phyloP scores from a whole-genome alignment of 2,797 vertebrate species.

The Hipposideros larvatus region DNA sequence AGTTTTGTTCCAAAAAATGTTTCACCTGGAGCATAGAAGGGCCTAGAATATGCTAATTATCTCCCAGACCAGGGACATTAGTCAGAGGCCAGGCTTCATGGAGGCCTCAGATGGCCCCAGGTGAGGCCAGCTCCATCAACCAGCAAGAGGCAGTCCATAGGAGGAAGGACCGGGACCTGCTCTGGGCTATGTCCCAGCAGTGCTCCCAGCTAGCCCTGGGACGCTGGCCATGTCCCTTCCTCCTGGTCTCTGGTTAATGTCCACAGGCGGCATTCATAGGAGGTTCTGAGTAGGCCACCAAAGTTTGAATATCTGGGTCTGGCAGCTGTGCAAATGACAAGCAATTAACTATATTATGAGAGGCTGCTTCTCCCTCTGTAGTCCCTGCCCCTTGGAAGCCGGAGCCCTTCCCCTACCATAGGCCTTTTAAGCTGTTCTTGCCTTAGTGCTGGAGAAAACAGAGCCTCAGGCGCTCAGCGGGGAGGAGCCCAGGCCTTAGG shows the following conservation, averaged over 20 bases:
- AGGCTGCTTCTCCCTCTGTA: neutral
- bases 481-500: neutral
- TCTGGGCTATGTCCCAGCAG: neutral
- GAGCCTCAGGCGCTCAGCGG: neutral
- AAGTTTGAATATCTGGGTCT: neutral
- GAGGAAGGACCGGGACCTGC: neutral
- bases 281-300: neutral
- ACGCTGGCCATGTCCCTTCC: neutral
- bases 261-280: neutral
- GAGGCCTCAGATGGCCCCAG: neutral
- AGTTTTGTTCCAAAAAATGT: neutral
- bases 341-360: neutral
- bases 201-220: neutral
- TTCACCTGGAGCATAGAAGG: neutral
- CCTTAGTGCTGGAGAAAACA: neutral
- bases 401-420: neutral
- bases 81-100: neutral
- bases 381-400: neutral
- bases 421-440: neutral
- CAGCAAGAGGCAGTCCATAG: neutral
- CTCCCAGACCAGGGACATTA: neutral
- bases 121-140: neutral
- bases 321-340: neutral
- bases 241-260: neutral
- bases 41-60: neutral